Evolutionary conservation across 2,888 invertebrate genomes (phyloP), one percentile per base, ranked within the genome.

Genomic region (Catocala nupta): DNA sequence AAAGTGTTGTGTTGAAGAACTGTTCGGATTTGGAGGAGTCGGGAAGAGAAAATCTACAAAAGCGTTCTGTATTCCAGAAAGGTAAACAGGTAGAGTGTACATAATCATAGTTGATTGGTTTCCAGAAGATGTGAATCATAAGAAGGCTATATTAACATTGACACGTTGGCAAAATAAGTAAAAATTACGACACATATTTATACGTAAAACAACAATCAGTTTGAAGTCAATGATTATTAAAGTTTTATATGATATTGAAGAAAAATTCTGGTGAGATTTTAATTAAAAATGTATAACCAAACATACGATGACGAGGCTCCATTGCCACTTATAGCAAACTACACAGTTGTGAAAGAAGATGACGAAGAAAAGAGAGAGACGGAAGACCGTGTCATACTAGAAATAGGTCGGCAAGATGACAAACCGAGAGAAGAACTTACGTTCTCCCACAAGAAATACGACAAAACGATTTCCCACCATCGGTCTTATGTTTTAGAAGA

Each of bases 371-470:
- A 90, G 69, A 84, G 89, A 33, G 91, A 90, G 44, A 58, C 80
- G 63, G 93, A 93, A 68, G 92, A 92, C 4, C 81, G 90, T 1
- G 91, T 95, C 0, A 93, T 95, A 63, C 82, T 95, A 63, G 95
- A 95, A 84, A 95, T 95, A 70, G 95, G 95, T 5, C 82, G 91
- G 1, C 93, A 88, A 60, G 94, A 93, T n/a, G 94, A 94, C 1
- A 91, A 85, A 34, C 91, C 91, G 0, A 87, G 80, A 59, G 93
- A 94, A 68, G 93, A 93, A 66, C 85, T 84, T 9, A 94, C 93
- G 25, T 94, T 94, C 65, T 94, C 93, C 0, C 94, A 94, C 65
- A 94, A 94, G 80, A 94, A 94, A 70, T 94, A 94, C 58, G 94
- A 94, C 60, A 94, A 94, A 72, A 94, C 94, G 0, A 94, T 91